Base-by-base conservation (phyloP, 1,140 invertebrate genomes). In the Brachionus rotundiformis region DNA sequence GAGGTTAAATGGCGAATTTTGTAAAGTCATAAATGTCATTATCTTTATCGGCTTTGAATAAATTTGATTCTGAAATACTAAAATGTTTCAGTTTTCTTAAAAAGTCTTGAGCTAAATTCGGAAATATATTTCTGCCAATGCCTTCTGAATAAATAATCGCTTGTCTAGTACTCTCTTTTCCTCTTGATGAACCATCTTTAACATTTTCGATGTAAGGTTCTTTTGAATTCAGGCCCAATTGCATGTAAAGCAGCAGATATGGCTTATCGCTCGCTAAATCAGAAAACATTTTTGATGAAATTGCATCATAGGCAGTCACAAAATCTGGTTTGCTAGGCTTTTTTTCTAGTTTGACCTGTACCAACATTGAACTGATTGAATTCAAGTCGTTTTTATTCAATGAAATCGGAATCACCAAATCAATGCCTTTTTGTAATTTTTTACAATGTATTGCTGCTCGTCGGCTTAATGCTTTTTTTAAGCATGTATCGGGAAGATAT, bases 161-260 rank as follows among this genome's bases (percentile, higher is more conserved):
- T 49, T 49, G 44, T 49, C 16, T 49, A 49, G 16, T 19, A 19
- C 16, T n/a, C 16, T 49, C 44, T 49, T 49, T 49, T 2, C 44
- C 44, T 49, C 44, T 49, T 49, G 44, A 49, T 49, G 16, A 2
- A 49, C 16, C 44, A 16, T 68, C 29, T 33, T 68, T 68, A 31
- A 68, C 16, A 36, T 68, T 33, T n/a, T 68, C 29, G n/a, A 68
- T 68, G 27, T 63, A 63, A 23, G 59, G 59, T n/a, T 13, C 8
- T 16, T 68, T 16, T 33, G 4, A 16, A 8, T 68, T 68, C 7
- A 16, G 11, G n/a, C 63, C 63, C 6, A 68, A 11, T 33, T 68
- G 63, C 63, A 68, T 68, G 31, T 68, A 68, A n/a, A 68, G 63
- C 11, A 68, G 2, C 25, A 68, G 2, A 68, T 31, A 68, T 36